These are phyloP conservation scores for Phalacrocorax aristotelis DNA, from an alignment of 2,113 vertebrate species.

Conservation along the genomic window DNA sequence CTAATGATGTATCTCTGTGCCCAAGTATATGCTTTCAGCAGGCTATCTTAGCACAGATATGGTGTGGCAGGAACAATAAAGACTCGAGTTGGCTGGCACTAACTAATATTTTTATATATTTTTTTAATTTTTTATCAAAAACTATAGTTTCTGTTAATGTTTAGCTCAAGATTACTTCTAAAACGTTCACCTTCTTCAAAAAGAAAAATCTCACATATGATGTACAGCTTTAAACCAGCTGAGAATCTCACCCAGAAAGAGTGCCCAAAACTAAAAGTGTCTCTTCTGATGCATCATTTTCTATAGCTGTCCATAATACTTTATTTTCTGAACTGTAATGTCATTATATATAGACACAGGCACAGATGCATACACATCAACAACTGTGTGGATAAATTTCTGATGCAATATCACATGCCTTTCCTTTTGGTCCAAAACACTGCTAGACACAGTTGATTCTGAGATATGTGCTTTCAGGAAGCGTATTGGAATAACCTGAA, in stretches of 20 bases:
- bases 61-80: accelerated
- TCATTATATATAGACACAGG: not conserved
- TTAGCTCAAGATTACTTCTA: not conserved
- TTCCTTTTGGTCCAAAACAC: not conserved
- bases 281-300: not conserved
- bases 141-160: not conserved
- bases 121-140: not conserved
- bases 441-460: not conserved
- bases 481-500: not conserved
- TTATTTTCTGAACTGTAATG: not conserved
- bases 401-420: not conserved
- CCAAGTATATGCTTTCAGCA: not conserved
- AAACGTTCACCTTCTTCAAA: not conserved
- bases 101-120: not conserved
- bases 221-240: not conserved
- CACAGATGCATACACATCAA: not conserved
- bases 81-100: not conserved
- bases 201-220: not conserved
- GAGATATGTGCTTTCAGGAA: not conserved
- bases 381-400: not conserved
- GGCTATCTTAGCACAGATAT: not conserved
- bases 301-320: not conserved
- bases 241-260: not conserved
- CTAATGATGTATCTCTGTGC: not conserved
- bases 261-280: not conserved